These are phyloP conservation scores for Pogonus chalceus DNA, from an alignment of 1,140 invertebrate genomes.

Conservation along the genomic window DNA sequence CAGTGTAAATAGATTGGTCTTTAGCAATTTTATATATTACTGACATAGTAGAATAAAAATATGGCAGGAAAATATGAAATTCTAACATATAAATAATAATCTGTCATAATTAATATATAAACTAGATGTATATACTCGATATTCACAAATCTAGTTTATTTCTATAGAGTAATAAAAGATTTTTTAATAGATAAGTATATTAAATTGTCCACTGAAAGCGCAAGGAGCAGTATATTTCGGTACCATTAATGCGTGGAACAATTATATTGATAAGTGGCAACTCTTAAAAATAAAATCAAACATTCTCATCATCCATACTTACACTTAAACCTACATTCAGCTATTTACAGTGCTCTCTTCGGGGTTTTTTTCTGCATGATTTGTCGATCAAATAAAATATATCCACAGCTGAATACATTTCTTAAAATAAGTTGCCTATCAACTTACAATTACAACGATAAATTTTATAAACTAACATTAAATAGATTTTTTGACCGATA, in stretches of 20 bases:
- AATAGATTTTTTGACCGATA: background rate
- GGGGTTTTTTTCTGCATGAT: background rate
- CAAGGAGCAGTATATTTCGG: background rate
- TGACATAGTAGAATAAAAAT: no score
- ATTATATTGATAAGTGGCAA: no score
- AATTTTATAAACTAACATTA: background rate
- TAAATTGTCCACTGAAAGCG: slow-evolving; percentile 2
- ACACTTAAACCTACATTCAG: background rate
- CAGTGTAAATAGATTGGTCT: no score
- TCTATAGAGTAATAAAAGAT: no score
- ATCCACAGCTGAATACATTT: background rate
- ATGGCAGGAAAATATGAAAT: no score
- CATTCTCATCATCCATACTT: background rate
- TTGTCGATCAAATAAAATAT: background rate
- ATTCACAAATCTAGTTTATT: no score
- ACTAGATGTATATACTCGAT: no score
- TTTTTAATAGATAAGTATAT: slow-evolving; percentile 1
- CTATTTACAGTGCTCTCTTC: background rate
- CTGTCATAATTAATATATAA: no score
- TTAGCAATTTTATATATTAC: no score
- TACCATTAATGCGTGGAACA: no score
- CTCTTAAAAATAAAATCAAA: no score
- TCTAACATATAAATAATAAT: no score
- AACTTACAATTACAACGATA: background rate
- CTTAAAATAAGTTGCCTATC: background rate